Conservation (phyloP, 2,797 vertebrate species). For the Dendrocincla fuliginosa region DNA sequence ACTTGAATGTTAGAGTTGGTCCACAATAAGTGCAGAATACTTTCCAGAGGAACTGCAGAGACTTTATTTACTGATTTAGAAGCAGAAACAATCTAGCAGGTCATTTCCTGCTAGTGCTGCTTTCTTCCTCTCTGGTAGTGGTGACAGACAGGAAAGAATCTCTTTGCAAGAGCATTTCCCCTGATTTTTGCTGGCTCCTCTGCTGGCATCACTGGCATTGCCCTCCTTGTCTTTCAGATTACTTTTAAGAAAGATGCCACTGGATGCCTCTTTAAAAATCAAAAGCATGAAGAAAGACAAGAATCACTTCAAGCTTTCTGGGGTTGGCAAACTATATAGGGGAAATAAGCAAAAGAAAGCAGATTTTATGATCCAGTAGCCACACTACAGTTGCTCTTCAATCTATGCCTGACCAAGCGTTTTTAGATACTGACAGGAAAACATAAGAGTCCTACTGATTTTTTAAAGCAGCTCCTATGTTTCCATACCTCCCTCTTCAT, state of each 20-base stretch:
- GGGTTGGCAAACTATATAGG: not conserved
- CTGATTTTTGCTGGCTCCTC: not conserved
- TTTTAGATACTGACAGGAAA: not conserved
- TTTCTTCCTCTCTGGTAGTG: not conserved
- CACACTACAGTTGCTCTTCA: not conserved
- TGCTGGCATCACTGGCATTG: not conserved
- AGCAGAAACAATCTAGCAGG: slow-evolving; percentile 7
- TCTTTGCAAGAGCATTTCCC: slow-evolving; percentile 16
- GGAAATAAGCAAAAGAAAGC: not conserved
- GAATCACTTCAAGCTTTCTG: not conserved
- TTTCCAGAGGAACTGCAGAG: slow-evolving; percentile 14
- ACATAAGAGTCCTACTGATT: not conserved
- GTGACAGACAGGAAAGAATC: slow-evolving; percentile 3
- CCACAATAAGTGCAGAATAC: not conserved
- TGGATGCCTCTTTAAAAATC: not conserved
- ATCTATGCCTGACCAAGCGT: not conserved
- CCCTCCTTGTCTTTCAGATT: not conserved
- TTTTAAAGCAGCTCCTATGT: not conserved
- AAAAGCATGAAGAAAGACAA: not conserved
- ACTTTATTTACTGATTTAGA: slow-evolving; percentile 55
- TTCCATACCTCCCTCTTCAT: not conserved
- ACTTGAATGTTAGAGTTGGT: not conserved
- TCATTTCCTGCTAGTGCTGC: not conserved
- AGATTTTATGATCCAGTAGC: not conserved
- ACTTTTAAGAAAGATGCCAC: not conserved